Evolutionary conservation across 2,113 vertebrate genomes (phyloP).

Genomic region (Scolopax mira): DNA sequence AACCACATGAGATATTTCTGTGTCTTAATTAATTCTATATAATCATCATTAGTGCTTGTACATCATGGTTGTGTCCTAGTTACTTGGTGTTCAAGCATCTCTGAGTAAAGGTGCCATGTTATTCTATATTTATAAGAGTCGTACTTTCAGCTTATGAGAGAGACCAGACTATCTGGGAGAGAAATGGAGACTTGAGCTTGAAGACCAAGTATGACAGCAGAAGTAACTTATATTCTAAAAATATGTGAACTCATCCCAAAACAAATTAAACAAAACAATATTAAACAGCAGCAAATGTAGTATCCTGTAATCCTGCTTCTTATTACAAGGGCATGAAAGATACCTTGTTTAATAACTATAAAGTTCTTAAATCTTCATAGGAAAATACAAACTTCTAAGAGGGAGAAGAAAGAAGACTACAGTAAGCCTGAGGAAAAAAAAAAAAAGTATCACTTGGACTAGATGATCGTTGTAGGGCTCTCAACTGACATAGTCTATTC

Average conservation of each 20-base stretch:
- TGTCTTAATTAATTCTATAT: not conserved
- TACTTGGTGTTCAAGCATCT: not conserved
- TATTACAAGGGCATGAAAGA: not conserved
- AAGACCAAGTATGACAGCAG: not conserved
- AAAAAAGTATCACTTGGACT: not conserved
- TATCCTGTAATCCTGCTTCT: not conserved
- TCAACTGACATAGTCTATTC: not conserved
- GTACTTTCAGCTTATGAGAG: not conserved
- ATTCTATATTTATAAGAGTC: not conserved
- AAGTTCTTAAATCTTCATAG: not conserved
- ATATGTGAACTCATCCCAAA: not conserved
- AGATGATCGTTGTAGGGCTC: not conserved
- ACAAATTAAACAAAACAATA: not conserved
- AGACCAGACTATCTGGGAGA: not conserved
- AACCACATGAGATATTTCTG: not conserved
- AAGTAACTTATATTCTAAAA: not conserved
- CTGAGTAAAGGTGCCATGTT: not conserved
- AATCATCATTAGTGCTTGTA: not conserved
- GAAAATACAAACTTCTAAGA: not conserved
- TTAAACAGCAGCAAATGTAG: not conserved
- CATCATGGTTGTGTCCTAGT: not conserved
- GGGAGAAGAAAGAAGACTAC: not conserved
- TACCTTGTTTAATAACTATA: not conserved
- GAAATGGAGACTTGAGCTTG: not conserved
- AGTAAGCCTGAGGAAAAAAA: not conserved